These are phyloP conservation scores for Drosophila subsilvestris DNA, from an alignment of 2,888 invertebrate genomes.

Conservation along the genomic window DNA sequence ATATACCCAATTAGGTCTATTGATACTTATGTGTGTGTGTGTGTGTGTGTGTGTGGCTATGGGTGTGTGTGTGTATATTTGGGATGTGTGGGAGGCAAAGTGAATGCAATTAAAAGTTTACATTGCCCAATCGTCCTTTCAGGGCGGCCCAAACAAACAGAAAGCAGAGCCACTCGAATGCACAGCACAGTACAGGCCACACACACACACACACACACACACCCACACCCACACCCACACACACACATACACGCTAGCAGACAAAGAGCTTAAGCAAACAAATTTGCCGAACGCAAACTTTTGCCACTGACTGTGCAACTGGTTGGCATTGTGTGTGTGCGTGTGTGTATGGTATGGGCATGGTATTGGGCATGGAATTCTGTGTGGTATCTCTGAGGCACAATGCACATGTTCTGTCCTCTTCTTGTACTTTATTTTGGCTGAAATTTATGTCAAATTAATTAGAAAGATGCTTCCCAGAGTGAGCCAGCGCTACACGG, in stretches of 20 bases:
- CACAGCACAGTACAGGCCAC: background rate
- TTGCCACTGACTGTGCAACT: conserved; percentile 59
- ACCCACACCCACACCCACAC: conserved; percentile 8
- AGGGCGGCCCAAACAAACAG: conserved; percentile 24
- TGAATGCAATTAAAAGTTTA: conserved; percentile 56
- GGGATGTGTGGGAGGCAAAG: conserved; percentile 38
- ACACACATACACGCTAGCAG: background rate
- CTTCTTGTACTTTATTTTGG: conserved; percentile 44
- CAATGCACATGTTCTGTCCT: conserved; percentile 19
- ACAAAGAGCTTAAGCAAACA: conserved; percentile 44
- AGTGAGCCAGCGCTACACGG: conserved; percentile 7
- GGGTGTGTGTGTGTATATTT: background rate
- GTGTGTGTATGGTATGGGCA: too few relatives aligned
- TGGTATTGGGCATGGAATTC: background rate
- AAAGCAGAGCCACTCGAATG: conserved; percentile 9
- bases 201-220: conserved; percentile 1
- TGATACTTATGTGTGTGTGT: background rate
- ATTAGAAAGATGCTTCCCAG: conserved; percentile 62
- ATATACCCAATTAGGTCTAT: conserved; percentile 26
- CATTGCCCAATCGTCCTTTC: conserved; percentile 38
- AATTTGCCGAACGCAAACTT: conserved; percentile 56
- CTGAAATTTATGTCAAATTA: conserved; percentile 75
- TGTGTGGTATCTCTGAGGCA: background rate
- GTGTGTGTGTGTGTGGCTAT: conserved; percentile 6
- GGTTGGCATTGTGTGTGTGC: conserved; percentile 16